phyloP scores from a whole-genome alignment of 2,888 invertebrate species.

The Lycocerus yunnanus region DNA sequence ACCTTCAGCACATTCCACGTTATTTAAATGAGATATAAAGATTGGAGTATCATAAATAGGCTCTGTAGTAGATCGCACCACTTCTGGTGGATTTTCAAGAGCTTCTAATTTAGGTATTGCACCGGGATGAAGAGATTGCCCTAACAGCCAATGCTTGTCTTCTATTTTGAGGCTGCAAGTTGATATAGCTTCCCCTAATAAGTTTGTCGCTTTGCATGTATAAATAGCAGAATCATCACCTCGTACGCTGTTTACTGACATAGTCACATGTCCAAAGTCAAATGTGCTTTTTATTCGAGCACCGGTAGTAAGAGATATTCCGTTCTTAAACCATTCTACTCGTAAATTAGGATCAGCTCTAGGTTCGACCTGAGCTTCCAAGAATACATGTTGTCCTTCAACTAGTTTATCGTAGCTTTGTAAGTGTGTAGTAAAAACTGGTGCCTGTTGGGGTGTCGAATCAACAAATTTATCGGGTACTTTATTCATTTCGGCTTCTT shows the following conservation, averaged over 20 bases:
- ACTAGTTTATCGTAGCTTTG: constrained; percentile 80
- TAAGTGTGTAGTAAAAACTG: constrained; percentile 93
- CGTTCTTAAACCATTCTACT: constrained; percentile 93
- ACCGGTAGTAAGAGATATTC: constrained; percentile 82
- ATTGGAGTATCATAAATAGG: constrained; percentile 83
- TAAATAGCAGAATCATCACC: constrained; percentile 94
- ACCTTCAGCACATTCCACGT: constrained; percentile 85
- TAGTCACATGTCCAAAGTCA: constrained; percentile 94
- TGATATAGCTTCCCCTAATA: constrained; percentile 92
- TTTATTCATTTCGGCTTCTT: constrained; percentile 90
- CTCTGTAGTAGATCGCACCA: constrained; percentile 72
- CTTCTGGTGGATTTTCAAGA: constrained; percentile 78
- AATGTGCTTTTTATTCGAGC: constrained; percentile 91
- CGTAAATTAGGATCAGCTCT: constrained; percentile 85
- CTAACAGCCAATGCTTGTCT: constrained; percentile 86
- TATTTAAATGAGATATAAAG: constrained; percentile 89
- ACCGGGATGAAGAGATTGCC: constrained; percentile 86
- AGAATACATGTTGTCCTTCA: constrained; percentile 84
- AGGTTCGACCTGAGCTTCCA: constrained; percentile 91
- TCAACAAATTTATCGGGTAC: constrained; percentile 88
- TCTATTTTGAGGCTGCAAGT: constrained; percentile 88
- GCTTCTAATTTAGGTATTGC: constrained; percentile 85
- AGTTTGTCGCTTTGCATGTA: constrained; percentile 92
- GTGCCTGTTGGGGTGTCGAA: constrained; percentile 85
- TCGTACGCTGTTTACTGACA: constrained; percentile 85